Evolutionary conservation across 2,797 vertebrate genomes (phyloP).

Genomic region (Zalophus californianus): DNA sequence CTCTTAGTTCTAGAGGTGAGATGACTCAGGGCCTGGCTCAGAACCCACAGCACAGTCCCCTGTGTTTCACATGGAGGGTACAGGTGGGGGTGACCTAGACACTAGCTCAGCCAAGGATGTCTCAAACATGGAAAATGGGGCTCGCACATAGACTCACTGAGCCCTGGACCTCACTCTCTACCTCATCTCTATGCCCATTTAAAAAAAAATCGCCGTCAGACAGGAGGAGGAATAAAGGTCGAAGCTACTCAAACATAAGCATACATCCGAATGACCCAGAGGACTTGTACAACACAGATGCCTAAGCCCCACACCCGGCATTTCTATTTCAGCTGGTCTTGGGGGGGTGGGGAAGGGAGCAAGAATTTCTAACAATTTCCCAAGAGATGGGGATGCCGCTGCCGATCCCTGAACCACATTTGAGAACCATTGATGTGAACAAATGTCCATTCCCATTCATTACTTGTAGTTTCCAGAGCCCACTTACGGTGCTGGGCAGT

Average conservation of each 20-base stretch:
- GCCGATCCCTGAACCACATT: neutral
- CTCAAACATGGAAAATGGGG: neutral
- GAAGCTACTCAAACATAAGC: neutral
- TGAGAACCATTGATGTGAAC: neutral
- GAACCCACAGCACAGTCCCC: neutral
- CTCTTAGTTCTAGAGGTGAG: neutral
- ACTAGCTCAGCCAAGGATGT: neutral
- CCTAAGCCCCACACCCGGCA: neutral
- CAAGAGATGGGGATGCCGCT: neutral
- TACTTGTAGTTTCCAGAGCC: neutral
- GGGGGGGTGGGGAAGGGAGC: neutral
- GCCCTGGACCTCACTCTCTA: neutral
- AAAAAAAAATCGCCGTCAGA: neutral
- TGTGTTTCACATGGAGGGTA: rapidly evolving
- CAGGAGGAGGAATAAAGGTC: neutral
- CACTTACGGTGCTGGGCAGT: neutral
- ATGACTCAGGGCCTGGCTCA: neutral
- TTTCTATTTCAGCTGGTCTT: neutral
- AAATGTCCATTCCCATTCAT: neutral
- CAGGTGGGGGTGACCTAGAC: neutral
- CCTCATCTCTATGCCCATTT: neutral
- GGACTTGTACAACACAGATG: neutral
- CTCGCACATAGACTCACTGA: neutral
- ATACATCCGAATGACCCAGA: neutral
- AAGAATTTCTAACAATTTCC: neutral